phyloP scores from a whole-genome alignment of 2,113 vertebrate genomes.

The Tricholaema leucomelas region DNA sequence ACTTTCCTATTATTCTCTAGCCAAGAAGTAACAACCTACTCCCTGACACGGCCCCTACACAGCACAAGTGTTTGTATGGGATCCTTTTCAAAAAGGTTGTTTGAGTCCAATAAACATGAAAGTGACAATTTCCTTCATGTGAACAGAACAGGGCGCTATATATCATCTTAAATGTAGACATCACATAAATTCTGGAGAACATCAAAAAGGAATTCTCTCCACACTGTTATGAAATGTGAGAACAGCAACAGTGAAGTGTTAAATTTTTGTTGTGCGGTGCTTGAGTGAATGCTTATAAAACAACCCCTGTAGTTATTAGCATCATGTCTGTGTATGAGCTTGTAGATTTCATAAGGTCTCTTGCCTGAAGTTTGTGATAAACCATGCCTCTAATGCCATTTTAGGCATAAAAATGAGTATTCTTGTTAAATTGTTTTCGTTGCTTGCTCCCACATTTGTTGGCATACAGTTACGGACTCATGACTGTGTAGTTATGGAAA shows the following conservation, averaged over 20 bases:
- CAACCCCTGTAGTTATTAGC: not conserved
- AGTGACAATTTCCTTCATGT: conserved; percentile 1
- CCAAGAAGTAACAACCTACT: not conserved
- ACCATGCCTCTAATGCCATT: not conserved
- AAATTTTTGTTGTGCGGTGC: conserved; percentile 44
- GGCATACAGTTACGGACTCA: not conserved
- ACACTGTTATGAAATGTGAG: conserved; percentile 46
- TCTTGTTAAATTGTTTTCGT: not conserved
- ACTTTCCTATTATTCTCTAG: not conserved
- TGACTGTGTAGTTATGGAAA: not conserved
- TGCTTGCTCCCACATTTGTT: not conserved
- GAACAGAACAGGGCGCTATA: not conserved
- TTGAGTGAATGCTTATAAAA: conserved; percentile 61
- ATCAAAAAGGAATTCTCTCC: not conserved
- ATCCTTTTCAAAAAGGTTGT: conserved; percentile 3
- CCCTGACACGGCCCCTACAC: not conserved
- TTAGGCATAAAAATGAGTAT: not conserved
- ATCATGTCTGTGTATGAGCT: not conserved
- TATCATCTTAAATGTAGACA: not conserved
- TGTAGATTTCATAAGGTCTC: not conserved
- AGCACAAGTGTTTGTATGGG: not conserved
- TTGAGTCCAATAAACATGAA: not conserved
- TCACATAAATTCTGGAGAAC: not conserved
- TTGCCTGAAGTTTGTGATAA: not conserved
- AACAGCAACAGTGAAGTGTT: conserved; percentile 33